These are phyloP conservation scores for Monoplex corrugatus DNA, from an alignment of 2,888 invertebrate species.

Conservation along the genomic window DNA sequence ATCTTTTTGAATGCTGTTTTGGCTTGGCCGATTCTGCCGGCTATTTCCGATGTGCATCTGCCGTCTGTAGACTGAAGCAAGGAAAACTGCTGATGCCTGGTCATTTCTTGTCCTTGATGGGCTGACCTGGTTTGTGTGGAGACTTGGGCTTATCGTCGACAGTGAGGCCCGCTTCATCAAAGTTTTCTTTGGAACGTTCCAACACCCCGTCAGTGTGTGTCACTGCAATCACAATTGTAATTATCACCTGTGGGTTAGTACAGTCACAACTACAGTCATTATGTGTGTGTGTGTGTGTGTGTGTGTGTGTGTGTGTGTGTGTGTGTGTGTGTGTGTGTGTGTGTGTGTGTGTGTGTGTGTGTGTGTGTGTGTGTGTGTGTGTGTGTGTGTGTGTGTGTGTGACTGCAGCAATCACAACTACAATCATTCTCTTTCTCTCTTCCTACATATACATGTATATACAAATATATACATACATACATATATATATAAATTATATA, in stretches of 20 bases:
- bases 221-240: slow-evolving; percentile 52
- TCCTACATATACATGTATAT: not conserved
- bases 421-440: not conserved
- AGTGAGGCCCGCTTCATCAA: slow-evolving; percentile 49
- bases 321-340: too few species aligned
- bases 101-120: slow-evolving; percentile 41
- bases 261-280: too few species aligned
- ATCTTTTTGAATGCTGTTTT: too few species aligned
- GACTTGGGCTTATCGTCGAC: slow-evolving; percentile 51
- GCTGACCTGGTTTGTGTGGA: slow-evolving; percentile 28
- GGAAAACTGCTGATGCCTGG: slow-evolving; percentile 24
- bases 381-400: not conserved
- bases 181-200: slow-evolving; percentile 57
- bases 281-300: not conserved
- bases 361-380: too few species aligned
- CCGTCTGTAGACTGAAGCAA: too few species aligned
- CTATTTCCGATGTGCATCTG: too few species aligned
- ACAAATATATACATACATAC: not conserved
- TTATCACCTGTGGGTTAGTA: too few species aligned
- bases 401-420: not conserved
- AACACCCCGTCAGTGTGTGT: slow-evolving; percentile 49
- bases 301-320: too few species aligned
- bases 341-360: too few species aligned
- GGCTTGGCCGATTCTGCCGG: too few species aligned
- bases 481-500: not conserved